These are phyloP conservation scores for Urocitellus parryii DNA, from an alignment of 2,113 vertebrate species.

Conservation along the genomic window DNA sequence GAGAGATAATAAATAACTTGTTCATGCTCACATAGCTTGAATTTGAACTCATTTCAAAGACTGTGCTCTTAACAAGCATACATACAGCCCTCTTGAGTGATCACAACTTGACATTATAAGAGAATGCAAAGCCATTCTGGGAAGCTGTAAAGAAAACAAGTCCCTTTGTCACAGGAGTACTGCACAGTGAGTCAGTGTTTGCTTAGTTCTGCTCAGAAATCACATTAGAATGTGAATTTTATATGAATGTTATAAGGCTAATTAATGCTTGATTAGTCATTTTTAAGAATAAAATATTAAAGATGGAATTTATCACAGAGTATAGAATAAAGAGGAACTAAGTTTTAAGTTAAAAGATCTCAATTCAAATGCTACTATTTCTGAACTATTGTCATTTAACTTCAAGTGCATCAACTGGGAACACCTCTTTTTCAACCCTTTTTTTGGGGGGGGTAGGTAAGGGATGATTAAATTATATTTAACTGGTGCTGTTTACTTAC, in stretches of 20 bases:
- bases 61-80: not conserved
- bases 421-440: not conserved
- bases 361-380: not conserved
- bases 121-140: not conserved
- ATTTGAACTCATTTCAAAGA: not conserved
- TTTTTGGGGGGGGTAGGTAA: not conserved
- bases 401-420: not conserved
- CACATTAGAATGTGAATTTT: not conserved
- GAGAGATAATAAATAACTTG: not conserved
- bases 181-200: not conserved
- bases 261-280: not conserved
- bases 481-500: not conserved
- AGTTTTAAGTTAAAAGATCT: not conserved
- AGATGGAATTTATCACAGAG: not conserved
- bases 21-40: not conserved
- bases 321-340: not conserved
- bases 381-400: not conserved
- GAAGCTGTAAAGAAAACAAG: not conserved
- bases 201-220: not conserved
- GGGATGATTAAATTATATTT: not conserved
- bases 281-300: conserved; percentile 3
- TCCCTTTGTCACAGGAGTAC: not conserved
- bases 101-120: not conserved
- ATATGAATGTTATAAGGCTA: not conserved
- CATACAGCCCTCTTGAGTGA: not conserved